Base-by-base conservation (phyloP, 2,888 invertebrate species). In the Neoitamus cyanurus region DNA sequence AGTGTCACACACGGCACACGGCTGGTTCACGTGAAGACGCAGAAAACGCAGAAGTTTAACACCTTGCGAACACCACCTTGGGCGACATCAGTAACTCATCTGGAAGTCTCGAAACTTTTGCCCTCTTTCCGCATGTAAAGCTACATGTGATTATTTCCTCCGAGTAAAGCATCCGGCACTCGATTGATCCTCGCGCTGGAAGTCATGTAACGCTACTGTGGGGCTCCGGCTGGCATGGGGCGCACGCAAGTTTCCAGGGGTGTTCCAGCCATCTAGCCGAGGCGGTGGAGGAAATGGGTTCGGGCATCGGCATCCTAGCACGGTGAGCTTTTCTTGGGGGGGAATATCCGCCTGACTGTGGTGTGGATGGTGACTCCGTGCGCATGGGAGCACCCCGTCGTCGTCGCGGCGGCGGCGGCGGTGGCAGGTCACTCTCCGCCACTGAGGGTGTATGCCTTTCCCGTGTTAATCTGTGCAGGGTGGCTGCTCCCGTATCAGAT, bases 21-120 rank as follows among this genome's bases (percentile, higher is more conserved):
- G 31, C 31, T 58, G 25, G 25, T 30, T 58, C 58, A 58, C 78
- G 78, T 31, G 34, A 80, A 58, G 25, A 20, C 58, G 20, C 25
- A 58, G 25, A 58, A 48, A 58, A 58, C 34, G 34, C 15, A 58
- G 58, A 80, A 58, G 34, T 30, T 80, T 58, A 80, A 58, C 78
- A 83, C 82, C 68, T 69, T 69, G 82, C 15, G 83, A 83, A 83
- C 42, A 37, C 83, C 83, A 83, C 83, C 83, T 69, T 83, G 83
- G 83, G 83, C 83, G 30, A 83, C 83, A 37, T 83, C 83, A 69
- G 42, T 83, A 69, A 70, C 83, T 83, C 83, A 69, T 83, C 83
- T 83, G 83, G 83, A 83, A 83, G 83, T 42, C 69, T 69, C 34
- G 20, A 30, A 80, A 80, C 31, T 80, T 80, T 80, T 80, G 78